Base-by-base conservation (phyloP, 1,140 invertebrate genomes). In the Micrasema minimum region DNA sequence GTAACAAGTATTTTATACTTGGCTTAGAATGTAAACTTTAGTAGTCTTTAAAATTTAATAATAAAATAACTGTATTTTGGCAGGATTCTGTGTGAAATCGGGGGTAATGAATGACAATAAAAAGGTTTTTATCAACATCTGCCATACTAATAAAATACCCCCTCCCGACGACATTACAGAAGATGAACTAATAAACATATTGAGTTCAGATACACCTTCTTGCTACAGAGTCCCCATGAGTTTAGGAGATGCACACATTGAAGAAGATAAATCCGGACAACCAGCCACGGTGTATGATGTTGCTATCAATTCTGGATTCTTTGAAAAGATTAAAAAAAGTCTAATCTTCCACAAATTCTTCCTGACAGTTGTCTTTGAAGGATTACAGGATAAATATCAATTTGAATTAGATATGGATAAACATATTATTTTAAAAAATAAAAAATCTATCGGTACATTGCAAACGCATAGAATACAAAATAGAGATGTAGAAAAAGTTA, bases 1-100 rank as follows among this genome's bases (percentile, higher is more conserved):
- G 64, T 69, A 69, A 18, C 45, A 9, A 18, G 3, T 43, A 14
- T 43, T 51, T 9, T 51, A 23, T 4, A 7, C 18, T 20, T 51
- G 5, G 4, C 50, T 51, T 9, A 48, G 18, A 20, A 20, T 51
- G 7, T 22, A 5, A 5, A 38, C 20, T 22, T 20, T 20, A 22
- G 2, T 7, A 51, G 20, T 22, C 4, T 22, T 18, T 51, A 51
- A 20, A 51, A 23, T 22, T 14, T 20, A 23, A 11, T 6, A 6
- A 5, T 6, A 38, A 23, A 51, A 51, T 51, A 23, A 9, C 9
- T 51, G 53, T 67, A 41, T 66, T 38, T 45, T 57, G 12, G 14
- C 79, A 96, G 95, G 94, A 53, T 87, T 94, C 76, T 96, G 95
- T 78, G 84, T 96, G 0, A 97, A 97, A 83, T 89, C 90, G 18